Evolutionary conservation across 1,140 invertebrate species (phyloP).

Genomic region (Spodoptera litura): DNA sequence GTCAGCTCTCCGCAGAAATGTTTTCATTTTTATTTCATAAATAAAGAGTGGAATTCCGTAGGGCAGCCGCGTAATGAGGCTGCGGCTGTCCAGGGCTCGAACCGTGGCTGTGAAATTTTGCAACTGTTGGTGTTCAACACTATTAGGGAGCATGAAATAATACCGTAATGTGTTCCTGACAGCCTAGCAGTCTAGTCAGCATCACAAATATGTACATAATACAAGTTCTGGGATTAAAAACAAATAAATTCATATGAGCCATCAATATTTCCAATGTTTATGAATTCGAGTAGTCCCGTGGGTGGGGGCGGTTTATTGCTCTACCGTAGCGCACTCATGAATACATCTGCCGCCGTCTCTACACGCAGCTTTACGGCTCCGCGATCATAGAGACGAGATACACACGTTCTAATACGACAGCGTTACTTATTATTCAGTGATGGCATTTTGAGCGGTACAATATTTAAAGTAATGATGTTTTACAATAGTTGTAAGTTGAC

Average conservation of each 20-base stretch:
- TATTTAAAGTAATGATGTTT: too few species aligned
- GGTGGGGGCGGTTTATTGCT: slow-evolving; percentile 21
- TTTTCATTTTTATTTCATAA: slow-evolving; percentile 86
- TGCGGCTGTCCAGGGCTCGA: slow-evolving; percentile 12
- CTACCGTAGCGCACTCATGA: background rate
- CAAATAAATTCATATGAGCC: background rate
- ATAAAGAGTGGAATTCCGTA: slow-evolving; percentile 78
- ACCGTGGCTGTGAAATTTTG: slow-evolving; percentile 2
- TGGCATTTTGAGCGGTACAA: too few species aligned
- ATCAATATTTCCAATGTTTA: slow-evolving; percentile 30
- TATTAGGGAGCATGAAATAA: too few species aligned
- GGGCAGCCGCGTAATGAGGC: slow-evolving; percentile 69
- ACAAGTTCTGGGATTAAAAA: background rate
- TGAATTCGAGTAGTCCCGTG: slow-evolving; percentile 12
- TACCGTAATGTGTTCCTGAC: background rate
- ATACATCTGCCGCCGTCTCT: slow-evolving; percentile 20
- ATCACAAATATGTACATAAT: background rate
- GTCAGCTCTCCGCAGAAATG: slow-evolving; percentile 80
- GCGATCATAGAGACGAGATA: background rate
- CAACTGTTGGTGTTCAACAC: background rate
- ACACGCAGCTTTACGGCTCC: background rate
- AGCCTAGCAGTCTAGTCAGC: background rate
- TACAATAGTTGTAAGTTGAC: too few species aligned
- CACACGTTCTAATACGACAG: background rate
- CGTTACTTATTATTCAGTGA: too few species aligned